phyloP scores from a whole-genome alignment of 2,888 invertebrate genomes.

The Julus scandinavius region DNA sequence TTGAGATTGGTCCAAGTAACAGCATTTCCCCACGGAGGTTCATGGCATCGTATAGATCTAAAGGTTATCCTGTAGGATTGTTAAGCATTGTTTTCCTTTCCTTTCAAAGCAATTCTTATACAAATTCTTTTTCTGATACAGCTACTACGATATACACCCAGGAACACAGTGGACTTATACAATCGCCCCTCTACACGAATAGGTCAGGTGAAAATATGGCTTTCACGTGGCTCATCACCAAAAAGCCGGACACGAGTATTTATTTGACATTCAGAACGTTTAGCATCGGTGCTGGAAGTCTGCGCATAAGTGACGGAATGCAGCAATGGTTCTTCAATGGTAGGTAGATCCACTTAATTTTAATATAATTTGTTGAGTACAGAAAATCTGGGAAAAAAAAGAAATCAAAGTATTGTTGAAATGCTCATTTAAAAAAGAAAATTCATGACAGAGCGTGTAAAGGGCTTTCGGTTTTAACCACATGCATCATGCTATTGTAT shows the following conservation, averaged over 20 bases:
- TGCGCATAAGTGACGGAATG: neutral
- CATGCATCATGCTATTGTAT: no score
- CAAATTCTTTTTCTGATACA: neutral
- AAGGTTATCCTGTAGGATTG: neutral
- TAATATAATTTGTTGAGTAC: no score
- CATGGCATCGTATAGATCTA: neutral
- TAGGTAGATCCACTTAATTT: neutral
- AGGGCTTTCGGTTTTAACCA: no score
- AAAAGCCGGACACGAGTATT: neutral
- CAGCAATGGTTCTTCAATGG: neutral
- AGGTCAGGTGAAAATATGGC: neutral
- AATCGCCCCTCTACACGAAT: conserved; percentile 24
- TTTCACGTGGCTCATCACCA: conserved; percentile 29
- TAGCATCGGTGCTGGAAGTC: neutral
- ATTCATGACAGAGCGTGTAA: no score
- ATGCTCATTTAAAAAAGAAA: no score
- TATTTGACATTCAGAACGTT: conserved; percentile 41
- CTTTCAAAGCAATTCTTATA: neutral
- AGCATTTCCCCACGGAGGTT: neutral
- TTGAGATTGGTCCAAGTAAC: neutral
- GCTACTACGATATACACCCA: neutral
- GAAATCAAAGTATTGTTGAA: no score
- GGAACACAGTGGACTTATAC: conserved; percentile 31
- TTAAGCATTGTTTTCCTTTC: neutral
- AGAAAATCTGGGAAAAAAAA: no score